Conservation (phyloP, 2,113 vertebrate species). For the Camarhynchus parvulus region DNA sequence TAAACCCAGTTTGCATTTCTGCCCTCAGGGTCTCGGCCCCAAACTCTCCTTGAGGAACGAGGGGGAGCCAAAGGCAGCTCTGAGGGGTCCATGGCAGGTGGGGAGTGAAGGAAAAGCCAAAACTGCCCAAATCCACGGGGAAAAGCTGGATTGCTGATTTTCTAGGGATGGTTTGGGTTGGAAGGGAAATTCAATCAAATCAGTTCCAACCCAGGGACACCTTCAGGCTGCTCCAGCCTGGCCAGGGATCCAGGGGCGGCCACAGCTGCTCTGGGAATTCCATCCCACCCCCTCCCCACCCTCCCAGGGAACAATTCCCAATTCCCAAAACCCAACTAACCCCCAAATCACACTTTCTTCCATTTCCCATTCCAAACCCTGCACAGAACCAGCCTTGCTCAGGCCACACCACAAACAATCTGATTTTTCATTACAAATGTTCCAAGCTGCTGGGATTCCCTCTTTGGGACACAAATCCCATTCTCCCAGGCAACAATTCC, state of each 20-base stretch:
- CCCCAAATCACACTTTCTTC: not conserved
- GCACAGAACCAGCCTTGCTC: not conserved
- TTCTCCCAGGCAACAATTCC: not conserved
- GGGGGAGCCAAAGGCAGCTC: not conserved
- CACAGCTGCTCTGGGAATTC: not conserved
- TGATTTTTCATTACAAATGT: too few species aligned
- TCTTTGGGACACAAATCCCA: not conserved
- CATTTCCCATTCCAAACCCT: not conserved
- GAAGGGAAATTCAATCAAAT: rapidly evolving
- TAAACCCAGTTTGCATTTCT: not conserved
- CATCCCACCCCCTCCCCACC: not conserved
- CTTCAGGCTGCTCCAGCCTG: not conserved
- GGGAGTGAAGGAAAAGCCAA: not conserved
- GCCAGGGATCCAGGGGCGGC: not conserved
- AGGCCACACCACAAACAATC: too few species aligned
- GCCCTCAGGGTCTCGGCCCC: not conserved
- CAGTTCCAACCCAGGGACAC: too few species aligned
- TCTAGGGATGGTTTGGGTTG: not conserved
- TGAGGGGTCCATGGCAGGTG: rapidly evolving
- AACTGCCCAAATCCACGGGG: rapidly evolving
- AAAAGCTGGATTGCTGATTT: not conserved
- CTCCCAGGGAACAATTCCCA: too few species aligned
- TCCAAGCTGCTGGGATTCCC: too few species aligned
- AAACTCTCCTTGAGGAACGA: too few species aligned
- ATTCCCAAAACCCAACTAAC: not conserved